Base-by-base conservation (phyloP, 2,888 invertebrate species). In the Limnephilus marmoratus region DNA sequence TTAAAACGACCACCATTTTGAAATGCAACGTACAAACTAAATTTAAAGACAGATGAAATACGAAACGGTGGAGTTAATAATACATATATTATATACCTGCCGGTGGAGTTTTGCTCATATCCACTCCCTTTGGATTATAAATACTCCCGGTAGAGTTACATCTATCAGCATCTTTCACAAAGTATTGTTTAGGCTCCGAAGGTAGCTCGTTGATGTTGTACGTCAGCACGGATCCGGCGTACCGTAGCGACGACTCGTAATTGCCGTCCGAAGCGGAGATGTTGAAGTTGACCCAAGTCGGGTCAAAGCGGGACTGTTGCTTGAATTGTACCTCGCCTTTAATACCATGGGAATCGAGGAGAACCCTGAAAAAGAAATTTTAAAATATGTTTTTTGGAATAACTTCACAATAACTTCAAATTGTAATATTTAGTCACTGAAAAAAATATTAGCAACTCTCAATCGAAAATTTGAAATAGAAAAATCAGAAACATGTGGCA, bases 301-400 rank as follows among this genome's bases (percentile, higher is more conserved):
- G 98, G 95, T 98, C 98, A 95, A 98, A 98, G 41, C 97, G 97
- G 0, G 98, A 98, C 68, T 97, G 97, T 95, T 99, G 99, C 0
- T 96, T 96, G 93, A 99, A 97, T 15, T 97, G 97, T 3, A 99
- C 96, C 90, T 97, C 97, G 0, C 99, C 99, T 94, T 97, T 97
- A 37, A 99, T 97, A 7, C 99, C 99, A 83, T 97, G 97, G 91
- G 97, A 97, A 95, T 98, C 97, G 45, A 98, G 97, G 18, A 97
- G 95, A 0, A 97, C 96, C 95, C 98, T 98, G 94, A 81, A 95
- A 92, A 85, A 31, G 13, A 13, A 0, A 49, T n/a, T n/a, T n/a
- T n/a, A 45, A 45, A 41, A 41, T 9, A 41, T 41, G 4, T 41
- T 41, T 41, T 5, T 41, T 41, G 41, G 41, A 41, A 41, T 41